A percentile compares a stretch with the other conserved stretches of the same genome.
These are phyloP conservation scores for Phymanthus crucifer DNA, from an alignment of 92 coral and sea anemone species.

Conservation along the genomic window DNA sequence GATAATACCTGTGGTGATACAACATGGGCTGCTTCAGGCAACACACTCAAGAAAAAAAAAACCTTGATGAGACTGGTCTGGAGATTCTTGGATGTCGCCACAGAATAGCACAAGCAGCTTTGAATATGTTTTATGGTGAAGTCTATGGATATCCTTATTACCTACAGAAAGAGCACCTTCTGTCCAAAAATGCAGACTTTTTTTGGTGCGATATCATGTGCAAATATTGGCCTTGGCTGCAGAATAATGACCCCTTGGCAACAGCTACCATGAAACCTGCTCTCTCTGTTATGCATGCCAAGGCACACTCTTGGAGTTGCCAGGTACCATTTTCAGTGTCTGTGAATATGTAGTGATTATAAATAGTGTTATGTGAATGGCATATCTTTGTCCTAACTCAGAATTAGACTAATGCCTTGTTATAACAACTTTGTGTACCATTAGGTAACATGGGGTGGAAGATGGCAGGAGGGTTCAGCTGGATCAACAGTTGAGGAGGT, in stretches of 20 bases:
- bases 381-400: no score
- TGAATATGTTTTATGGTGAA: slow-evolving; percentile 50
- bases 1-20: slow-evolving; percentile 45
- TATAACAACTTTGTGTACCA: neutral
- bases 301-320: slow-evolving; percentile 53
- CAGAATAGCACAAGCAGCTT: slow-evolving; percentile 43
- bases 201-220: slow-evolving; percentile 44
- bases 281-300: slow-evolving; percentile 54
- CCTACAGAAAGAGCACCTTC: slow-evolving; percentile 33
- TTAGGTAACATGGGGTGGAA: slow-evolving; percentile 52
- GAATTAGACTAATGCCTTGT: no score
- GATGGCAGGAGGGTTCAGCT: slow-evolving; percentile 55
- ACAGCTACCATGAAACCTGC: slow-evolving; percentile 46
- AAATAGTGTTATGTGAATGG: no score
- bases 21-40: slow-evolving; percentile 41
- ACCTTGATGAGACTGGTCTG: slow-evolving; percentile 38
- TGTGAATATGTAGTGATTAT: neutral
- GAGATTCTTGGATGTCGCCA: slow-evolving; percentile 50
- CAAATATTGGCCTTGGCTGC: slow-evolving; percentile 54
- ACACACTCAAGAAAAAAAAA: slow-evolving; percentile 40
- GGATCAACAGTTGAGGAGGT: slow-evolving; percentile 67
- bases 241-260: slow-evolving; percentile 8
- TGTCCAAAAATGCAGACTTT: slow-evolving; percentile 28
- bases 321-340: slow-evolving; percentile 20
- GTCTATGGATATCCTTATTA: slow-evolving; percentile 52